These are phyloP conservation scores for Gandaritis pyraliata DNA, from an alignment of 2,888 invertebrate genomes.

Conservation along the genomic window DNA sequence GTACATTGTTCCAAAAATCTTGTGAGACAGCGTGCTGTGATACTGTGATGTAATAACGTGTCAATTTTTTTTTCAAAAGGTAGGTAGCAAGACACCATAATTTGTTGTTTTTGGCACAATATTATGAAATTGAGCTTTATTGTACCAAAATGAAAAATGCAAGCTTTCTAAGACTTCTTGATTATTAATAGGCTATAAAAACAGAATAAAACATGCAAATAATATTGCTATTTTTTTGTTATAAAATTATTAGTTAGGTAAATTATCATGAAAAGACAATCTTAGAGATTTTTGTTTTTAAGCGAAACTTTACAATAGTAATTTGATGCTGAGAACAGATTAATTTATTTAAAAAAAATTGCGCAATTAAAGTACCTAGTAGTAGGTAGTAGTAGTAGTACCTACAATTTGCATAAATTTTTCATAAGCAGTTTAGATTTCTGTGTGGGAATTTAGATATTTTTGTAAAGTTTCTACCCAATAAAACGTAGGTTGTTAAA, in stretches of 20 bases:
- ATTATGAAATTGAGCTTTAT: conserved; percentile 64
- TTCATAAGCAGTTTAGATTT: too few relatives aligned
- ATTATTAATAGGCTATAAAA: not conserved
- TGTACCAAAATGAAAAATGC: conserved; percentile 58
- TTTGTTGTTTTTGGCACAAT: conserved; percentile 70
- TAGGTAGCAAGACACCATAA: not conserved
- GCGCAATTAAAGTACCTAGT: too few relatives aligned
- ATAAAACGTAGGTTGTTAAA: not conserved
- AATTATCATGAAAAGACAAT: too few relatives aligned
- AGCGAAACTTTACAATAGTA: too few relatives aligned
- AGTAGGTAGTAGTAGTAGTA: too few relatives aligned
- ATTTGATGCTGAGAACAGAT: too few relatives aligned
- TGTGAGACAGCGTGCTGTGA: conserved; percentile 56
- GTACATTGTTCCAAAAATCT: conserved; percentile 79
- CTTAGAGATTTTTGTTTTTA: too few relatives aligned
- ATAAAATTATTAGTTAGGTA: too few relatives aligned
- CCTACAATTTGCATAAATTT: too few relatives aligned
- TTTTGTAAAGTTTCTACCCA: not conserved
- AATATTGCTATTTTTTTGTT: too few relatives aligned
- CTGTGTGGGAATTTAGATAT: too few relatives aligned
- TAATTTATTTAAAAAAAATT: too few relatives aligned
- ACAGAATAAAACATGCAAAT: not conserved
- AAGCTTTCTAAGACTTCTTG: conserved; percentile 57
- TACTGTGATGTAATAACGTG: conserved; percentile 48
- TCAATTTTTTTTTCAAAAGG: conserved; percentile 17